Conservation (phyloP, 2,797 vertebrate species). For the Sebastiscus albofasciatus region DNA sequence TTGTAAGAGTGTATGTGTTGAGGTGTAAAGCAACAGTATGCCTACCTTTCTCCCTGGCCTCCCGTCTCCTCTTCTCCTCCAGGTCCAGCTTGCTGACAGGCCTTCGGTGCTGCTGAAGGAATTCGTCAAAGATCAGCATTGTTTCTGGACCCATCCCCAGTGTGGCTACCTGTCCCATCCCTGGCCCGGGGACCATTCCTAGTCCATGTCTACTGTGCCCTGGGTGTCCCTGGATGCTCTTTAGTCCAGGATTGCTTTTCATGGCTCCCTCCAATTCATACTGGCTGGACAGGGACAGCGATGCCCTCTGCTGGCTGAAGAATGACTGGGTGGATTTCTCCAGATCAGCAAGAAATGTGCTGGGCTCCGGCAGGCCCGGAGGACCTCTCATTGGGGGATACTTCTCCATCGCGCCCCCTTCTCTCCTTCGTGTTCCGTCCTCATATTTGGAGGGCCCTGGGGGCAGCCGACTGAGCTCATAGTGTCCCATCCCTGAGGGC, state of each 20-base stretch:
- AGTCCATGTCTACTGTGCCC: slow-evolving; percentile 67
- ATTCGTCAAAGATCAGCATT: slow-evolving; percentile 91
- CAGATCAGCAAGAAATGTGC: slow-evolving; percentile 91
- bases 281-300: slow-evolving; percentile 81
- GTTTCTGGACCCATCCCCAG: slow-evolving; percentile 79
- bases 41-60: slow-evolving; percentile 94
- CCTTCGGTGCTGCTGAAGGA: slow-evolving; percentile 92
- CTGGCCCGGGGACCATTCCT: slow-evolving; percentile 34
- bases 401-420: slow-evolving; percentile 85
- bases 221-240: slow-evolving; percentile 73
- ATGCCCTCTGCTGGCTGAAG: slow-evolving; percentile 90
- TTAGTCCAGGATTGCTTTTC: slow-evolving; percentile 85
- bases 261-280: slow-evolving; percentile 83
- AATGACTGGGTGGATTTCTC: slow-evolving; percentile 93
- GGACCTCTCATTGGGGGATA: slow-evolving; percentile 82
- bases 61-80: slow-evolving; percentile 91
- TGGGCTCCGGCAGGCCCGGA: slow-evolving; percentile 73
- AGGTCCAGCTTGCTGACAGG: slow-evolving; percentile 97
- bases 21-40: neutral
- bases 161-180: slow-evolving; percentile 62
- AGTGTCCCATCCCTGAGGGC: slow-evolving; percentile 78
- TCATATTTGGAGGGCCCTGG: slow-evolving; percentile 84
- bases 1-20: neutral
- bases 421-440: slow-evolving; percentile 82
- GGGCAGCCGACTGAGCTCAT: slow-evolving; percentile 85